These are phyloP conservation scores for Tipula confusa DNA, from an alignment of 2,888 invertebrate species.

Conservation along the genomic window DNA sequence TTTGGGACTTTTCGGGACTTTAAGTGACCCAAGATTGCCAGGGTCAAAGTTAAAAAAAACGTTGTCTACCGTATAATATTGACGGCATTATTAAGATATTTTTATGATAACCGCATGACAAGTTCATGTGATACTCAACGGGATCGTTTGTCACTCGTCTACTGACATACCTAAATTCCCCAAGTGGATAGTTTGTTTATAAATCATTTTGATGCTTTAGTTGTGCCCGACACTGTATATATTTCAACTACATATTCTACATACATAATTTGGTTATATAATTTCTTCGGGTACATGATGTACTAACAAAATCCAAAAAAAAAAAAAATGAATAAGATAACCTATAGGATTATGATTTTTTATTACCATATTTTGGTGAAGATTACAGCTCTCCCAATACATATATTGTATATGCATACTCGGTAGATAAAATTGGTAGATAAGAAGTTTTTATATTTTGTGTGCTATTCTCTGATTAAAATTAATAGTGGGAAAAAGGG, in stretches of 20 bases:
- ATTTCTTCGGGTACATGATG: background rate
- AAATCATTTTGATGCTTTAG: no score
- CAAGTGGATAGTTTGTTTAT: no score
- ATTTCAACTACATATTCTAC: background rate
- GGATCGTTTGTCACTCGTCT: no score
- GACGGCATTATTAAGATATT: no score
- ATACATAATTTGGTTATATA: background rate
- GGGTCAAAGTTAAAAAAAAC: no score
- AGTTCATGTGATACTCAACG: no score
- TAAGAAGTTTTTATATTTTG: background rate
- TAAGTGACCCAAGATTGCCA: no score
- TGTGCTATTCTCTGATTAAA: background rate
- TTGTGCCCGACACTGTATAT: no score
- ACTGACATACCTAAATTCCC: no score
- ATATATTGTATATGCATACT: background rate
- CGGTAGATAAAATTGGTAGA: slow-evolving; percentile 1
- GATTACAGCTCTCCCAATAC: background rate
- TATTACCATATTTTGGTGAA: background rate
- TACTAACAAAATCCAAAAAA: background rate
- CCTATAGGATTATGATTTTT: slow-evolving; percentile 12
- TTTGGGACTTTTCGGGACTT: no score
- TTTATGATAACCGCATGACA: no score
- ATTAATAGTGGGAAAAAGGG: slow-evolving; percentile 8
- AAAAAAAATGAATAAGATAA: background rate
- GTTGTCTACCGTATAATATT: no score